These are phyloP conservation scores for Epinotia demarniana DNA, from an alignment of 2,888 invertebrate species.

Conservation along the genomic window DNA sequence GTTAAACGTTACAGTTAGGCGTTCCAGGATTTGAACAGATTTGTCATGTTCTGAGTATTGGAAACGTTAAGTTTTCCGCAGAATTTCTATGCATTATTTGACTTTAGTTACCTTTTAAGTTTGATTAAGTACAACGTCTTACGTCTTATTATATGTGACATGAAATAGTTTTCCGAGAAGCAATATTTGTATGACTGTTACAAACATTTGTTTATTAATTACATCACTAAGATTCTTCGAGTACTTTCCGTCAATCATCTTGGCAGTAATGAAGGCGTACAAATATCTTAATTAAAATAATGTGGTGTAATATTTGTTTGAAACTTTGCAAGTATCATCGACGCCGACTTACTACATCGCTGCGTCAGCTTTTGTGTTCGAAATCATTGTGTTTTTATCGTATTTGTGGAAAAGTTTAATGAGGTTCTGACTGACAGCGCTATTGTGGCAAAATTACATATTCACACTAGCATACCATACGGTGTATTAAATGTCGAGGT, in stretches of 20 bases:
- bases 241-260: conserved; percentile 33
- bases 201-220: conserved; percentile 30
- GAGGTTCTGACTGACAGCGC: conserved; percentile 31
- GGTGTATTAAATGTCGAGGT: conserved; percentile 27
- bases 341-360: conserved; percentile 6
- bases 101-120: background rate
- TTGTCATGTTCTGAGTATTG: conserved; percentile 21
- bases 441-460: conserved; percentile 37
- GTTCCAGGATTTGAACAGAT: conserved; percentile 38
- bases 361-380: conserved; percentile 38
- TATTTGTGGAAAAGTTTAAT: conserved; percentile 38
- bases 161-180: conserved; percentile 4
- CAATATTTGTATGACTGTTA: background rate
- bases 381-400: conserved; percentile 37
- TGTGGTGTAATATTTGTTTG: conserved; percentile 34
- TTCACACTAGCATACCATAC: conserved; percentile 9
- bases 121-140: background rate
- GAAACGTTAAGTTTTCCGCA: conserved; percentile 20
- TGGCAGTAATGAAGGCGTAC: conserved; percentile 26
- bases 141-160: background rate
- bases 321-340: conserved; percentile 31
- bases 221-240: conserved; percentile 18
- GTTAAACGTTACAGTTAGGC: conserved; percentile 26
- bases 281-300: conserved; percentile 33
- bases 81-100: conserved; percentile 18